Percentiles rank a stretch among this genome's conserved stretches.
Evolutionary conservation across 2,888 invertebrate species (phyloP).

Genomic region (Drosophila emarginata): DNA sequence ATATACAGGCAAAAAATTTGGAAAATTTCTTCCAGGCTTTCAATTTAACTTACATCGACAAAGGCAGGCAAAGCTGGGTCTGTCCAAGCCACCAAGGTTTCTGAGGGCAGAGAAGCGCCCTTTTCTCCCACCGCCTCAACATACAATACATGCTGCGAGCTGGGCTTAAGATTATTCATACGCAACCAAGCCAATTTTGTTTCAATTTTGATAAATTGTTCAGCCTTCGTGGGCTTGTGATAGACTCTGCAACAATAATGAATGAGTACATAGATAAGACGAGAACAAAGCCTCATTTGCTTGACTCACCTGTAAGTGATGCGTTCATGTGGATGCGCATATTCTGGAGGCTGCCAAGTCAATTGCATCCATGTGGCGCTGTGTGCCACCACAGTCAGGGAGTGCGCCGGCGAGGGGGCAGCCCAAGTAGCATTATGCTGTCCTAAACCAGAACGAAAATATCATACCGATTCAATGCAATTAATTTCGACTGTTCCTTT

Average conservation of each 20-base stretch:
- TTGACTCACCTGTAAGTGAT: conserved; percentile 87
- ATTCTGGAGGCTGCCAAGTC: conserved; percentile 93
- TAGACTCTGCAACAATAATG: conserved; percentile 84
- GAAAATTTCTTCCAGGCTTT: not conserved
- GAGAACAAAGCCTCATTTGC: not conserved
- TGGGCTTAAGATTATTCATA: conserved; percentile 88
- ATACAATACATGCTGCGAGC: conserved; percentile 92
- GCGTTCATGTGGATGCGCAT: conserved; percentile 90
- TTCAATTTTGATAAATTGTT: conserved; percentile 85
- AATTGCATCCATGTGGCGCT: conserved; percentile 92
- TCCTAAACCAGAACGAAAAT: conserved; percentile 24
- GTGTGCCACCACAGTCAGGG: conserved; percentile 89
- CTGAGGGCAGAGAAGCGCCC: conserved; percentile 90
- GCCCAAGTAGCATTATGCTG: conserved; percentile 81
- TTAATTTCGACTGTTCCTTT: conserved; percentile 21
- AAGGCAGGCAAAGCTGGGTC: conserved; percentile 93
- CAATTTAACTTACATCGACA: conserved; percentile 87
- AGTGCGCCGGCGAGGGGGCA: conserved; percentile 91
- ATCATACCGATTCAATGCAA: conserved; percentile 32
- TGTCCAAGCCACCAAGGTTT: conserved; percentile 93
- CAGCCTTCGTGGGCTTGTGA: conserved; percentile 87
- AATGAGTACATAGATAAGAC: no score
- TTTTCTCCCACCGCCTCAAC: conserved; percentile 87
- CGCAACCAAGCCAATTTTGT: conserved; percentile 88
- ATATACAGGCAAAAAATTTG: conserved; percentile 21